Evolutionary conservation across 1,140 invertebrate species (phyloP).

Genomic region (Hycleus cichorii): DNA sequence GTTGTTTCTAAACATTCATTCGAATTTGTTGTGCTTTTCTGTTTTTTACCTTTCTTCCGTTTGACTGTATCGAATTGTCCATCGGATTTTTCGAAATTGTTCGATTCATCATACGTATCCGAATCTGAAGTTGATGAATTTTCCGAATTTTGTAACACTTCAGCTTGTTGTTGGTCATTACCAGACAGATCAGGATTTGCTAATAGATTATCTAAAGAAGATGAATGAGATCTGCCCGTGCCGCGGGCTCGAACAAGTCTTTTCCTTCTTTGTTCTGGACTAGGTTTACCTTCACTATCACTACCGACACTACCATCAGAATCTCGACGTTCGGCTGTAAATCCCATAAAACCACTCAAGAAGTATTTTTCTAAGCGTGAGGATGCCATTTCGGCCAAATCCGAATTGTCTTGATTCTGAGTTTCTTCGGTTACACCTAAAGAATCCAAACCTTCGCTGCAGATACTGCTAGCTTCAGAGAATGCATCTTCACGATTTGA

Average conservation of each 20-base stretch:
- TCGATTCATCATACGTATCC: conserved; percentile 65
- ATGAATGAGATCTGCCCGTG: conserved; percentile 70
- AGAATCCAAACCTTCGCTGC: conserved; percentile 73
- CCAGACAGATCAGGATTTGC: conserved; percentile 46
- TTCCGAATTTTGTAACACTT: conserved; percentile 47
- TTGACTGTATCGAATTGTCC: conserved; percentile 77
- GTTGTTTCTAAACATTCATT: conserved; percentile 47
- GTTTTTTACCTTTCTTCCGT: conserved; percentile 66
- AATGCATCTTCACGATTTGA: conserved; percentile 57
- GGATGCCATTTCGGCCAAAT: conserved; percentile 68
- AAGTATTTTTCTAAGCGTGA: conserved; percentile 87
- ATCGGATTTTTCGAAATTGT: conserved; percentile 57
- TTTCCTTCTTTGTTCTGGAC: conserved; percentile 76
- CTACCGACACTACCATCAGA: conserved; percentile 76
- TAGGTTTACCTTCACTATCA: conserved; percentile 78
- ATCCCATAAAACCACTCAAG: conserved; percentile 75
- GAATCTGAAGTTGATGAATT: conserved; percentile 68
- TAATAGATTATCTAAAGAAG: conserved; percentile 67
- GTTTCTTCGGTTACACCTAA: conserved; percentile 47
- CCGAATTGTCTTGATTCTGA: conserved; percentile 45
- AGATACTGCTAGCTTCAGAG: conserved; percentile 82
- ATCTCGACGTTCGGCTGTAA: conserved; percentile 62
- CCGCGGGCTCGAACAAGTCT: conserved; percentile 69
- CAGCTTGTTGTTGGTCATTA: conserved; percentile 44
- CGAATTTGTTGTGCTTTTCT: conserved; percentile 41